Evolutionary conservation across 1,140 invertebrate genomes (phyloP).

Genomic region (Patella vulgata): DNA sequence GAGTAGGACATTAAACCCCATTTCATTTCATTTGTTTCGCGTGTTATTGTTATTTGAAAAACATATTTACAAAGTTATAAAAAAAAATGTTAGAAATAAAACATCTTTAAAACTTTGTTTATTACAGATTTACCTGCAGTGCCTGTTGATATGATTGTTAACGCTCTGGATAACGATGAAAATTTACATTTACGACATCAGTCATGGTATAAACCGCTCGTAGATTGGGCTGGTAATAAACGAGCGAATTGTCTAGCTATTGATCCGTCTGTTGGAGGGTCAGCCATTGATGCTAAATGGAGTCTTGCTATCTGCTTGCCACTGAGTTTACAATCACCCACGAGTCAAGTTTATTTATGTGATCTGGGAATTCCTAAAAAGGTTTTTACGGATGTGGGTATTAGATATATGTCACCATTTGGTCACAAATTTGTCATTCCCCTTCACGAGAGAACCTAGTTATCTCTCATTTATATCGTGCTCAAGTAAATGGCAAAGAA

Average conservation of each 20-base stretch:
- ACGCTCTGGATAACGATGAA: slow-evolving; percentile 72
- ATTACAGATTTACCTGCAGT: slow-evolving; percentile 71
- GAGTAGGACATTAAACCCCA: too few species aligned
- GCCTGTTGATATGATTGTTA: slow-evolving; percentile 77
- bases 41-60: too few species aligned
- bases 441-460: slow-evolving; percentile 71
- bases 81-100: too few species aligned
- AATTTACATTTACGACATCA: slow-evolving; percentile 42
- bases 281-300: slow-evolving; percentile 78
- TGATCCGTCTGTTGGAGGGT: slow-evolving; percentile 77
- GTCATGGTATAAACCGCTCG: slow-evolving; percentile 65
- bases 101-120: too few species aligned
- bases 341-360: slow-evolving; percentile 86
- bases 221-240: slow-evolving; percentile 77
- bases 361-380: slow-evolving; percentile 84
- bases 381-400: slow-evolving; percentile 80
- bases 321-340: slow-evolving; percentile 73
- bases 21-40: too few species aligned
- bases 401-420: slow-evolving; percentile 87
- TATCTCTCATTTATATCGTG: too few species aligned
- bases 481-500: too few species aligned
- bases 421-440: slow-evolving; percentile 88
- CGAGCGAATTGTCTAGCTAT: slow-evolving; percentile 83
- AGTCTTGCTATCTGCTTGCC: slow-evolving; percentile 81
- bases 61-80: too few species aligned